A percentile compares a stretch with the other conserved stretches of the same genome.
Conservation (phyloP, 2,888 invertebrate genomes). For the Dicranocentrus wangi region DNA sequence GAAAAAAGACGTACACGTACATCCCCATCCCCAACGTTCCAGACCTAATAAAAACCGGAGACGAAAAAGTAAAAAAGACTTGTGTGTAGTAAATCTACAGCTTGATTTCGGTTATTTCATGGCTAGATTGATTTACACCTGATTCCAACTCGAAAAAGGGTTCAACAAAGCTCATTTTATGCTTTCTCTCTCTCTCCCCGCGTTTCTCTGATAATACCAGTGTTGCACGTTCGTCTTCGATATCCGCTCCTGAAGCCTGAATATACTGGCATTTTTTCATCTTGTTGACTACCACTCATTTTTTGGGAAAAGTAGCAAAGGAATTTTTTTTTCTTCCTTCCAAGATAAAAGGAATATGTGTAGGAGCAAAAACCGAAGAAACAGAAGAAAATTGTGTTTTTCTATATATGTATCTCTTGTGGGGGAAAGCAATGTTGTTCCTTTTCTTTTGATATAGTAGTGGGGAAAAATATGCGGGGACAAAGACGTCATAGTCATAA, state of each 20-base stretch:
- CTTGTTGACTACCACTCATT: constrained; percentile 54
- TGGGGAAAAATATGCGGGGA: constrained; percentile 7
- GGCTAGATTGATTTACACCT: constrained; percentile 62
- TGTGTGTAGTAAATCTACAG: constrained; percentile 24
- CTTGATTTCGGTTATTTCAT: constrained; percentile 40
- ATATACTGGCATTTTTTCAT: constrained; percentile 52
- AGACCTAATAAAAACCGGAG: neutral
- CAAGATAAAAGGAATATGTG: constrained; percentile 10
- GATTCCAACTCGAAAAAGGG: constrained; percentile 40
- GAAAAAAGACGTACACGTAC: too few relatives aligned
- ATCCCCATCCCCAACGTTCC: too few relatives aligned
- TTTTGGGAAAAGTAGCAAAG: constrained; percentile 45
- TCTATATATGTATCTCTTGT: neutral
- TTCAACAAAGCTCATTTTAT: constrained; percentile 36
- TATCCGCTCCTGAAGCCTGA: too few relatives aligned
- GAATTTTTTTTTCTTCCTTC: constrained; percentile 45
- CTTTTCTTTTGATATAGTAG: neutral
- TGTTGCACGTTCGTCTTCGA: too few relatives aligned
- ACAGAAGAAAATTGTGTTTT: constrained; percentile 1
- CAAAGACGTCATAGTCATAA: constrained; percentile 53
- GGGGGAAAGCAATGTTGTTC: too few relatives aligned
- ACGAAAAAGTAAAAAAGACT: neutral
- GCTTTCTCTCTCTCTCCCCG: too few relatives aligned
- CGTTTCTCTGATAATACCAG: too few relatives aligned
- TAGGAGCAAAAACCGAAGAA: constrained; percentile 8